These are phyloP conservation scores for Scophthalmus maximus DNA, from an alignment of 2,113 vertebrate genomes.

Conservation along the genomic window DNA sequence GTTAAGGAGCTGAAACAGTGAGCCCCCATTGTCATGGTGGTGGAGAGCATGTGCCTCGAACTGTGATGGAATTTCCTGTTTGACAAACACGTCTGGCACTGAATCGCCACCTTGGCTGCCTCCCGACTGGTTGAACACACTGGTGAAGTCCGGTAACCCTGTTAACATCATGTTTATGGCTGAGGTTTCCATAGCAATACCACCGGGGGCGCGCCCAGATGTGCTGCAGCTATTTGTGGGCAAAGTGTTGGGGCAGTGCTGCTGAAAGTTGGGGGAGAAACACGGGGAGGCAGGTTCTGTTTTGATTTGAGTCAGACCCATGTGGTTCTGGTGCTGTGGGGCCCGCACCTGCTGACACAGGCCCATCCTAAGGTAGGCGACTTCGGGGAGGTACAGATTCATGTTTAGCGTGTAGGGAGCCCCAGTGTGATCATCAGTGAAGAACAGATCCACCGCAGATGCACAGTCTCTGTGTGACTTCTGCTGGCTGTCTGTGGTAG, in stretches of 20 bases:
- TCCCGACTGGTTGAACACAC: slow-evolving; percentile 90
- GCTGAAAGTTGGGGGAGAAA: slow-evolving; percentile 88
- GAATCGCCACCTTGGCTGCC: slow-evolving; percentile 37
- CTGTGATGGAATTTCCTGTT: slow-evolving; percentile 91
- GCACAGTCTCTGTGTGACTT: slow-evolving; percentile 90
- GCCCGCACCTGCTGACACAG: slow-evolving; percentile 89
- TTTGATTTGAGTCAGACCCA: slow-evolving; percentile 88
- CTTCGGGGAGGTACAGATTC: slow-evolving; percentile 95
- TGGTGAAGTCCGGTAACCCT: slow-evolving; percentile 95
- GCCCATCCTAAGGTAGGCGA: slow-evolving; percentile 93
- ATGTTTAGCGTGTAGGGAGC: slow-evolving; percentile 98
- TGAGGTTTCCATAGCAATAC: slow-evolving; percentile 71
- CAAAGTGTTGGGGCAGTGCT: slow-evolving; percentile 83
- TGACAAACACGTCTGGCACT: slow-evolving; percentile 89
- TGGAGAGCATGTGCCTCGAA: slow-evolving; percentile 70
- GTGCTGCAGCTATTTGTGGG: slow-evolving; percentile 56
- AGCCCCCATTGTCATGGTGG: slow-evolving; percentile 82
- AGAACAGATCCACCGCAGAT: slow-evolving; percentile 92
- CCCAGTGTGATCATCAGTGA: slow-evolving; percentile 86
- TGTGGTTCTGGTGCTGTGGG: slow-evolving; percentile 64
- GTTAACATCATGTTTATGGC: slow-evolving; percentile 76
- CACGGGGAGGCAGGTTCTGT: slow-evolving; percentile 85
- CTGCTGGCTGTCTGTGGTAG: slow-evolving; percentile 54
- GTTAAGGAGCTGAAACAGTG: slow-evolving; percentile 94
- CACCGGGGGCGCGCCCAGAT: slow-evolving; percentile 48